These are phyloP conservation scores for Clarias gariepinus DNA, from an alignment of 2,113 vertebrate genomes.

Conservation along the genomic window DNA sequence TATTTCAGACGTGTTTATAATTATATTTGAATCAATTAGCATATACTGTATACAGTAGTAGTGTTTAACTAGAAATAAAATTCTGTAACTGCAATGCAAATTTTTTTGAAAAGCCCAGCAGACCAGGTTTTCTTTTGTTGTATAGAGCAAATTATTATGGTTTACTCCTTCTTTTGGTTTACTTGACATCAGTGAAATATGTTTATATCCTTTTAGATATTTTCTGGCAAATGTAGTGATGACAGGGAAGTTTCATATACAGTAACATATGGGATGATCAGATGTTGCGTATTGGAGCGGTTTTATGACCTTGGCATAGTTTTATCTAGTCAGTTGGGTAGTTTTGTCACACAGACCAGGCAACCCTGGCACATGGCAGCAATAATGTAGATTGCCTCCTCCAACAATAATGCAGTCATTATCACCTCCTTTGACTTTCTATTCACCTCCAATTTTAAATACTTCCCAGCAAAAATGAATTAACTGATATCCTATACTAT, in stretches of 20 bases:
- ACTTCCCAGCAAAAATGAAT: slow-evolving; percentile 18
- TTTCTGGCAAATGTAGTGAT: background rate
- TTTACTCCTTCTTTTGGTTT: background rate
- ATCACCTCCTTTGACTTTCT: slow-evolving; percentile 6
- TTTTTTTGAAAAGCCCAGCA: background rate
- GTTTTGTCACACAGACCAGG: background rate
- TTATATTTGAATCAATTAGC: background rate
- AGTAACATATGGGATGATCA: background rate
- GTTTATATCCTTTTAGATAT: background rate
- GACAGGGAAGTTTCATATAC: background rate
- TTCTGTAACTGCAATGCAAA: background rate
- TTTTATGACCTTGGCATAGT: background rate
- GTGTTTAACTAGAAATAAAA: background rate
- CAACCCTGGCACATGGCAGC: background rate
- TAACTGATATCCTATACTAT: slow-evolving; percentile 39
- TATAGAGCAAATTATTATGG: background rate
- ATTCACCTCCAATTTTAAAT: slow-evolving; percentile 18
- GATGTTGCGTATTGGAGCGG: background rate
- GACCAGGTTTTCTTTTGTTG: background rate
- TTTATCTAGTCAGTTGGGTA: background rate
- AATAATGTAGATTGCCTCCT: background rate
- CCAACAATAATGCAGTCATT: background rate
- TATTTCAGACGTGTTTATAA: background rate
- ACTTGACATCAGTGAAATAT: too few relatives aligned
- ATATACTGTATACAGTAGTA: too few relatives aligned